Conservation (phyloP, 2,888 invertebrate species). For the Drosophila parthenogenetica region DNA sequence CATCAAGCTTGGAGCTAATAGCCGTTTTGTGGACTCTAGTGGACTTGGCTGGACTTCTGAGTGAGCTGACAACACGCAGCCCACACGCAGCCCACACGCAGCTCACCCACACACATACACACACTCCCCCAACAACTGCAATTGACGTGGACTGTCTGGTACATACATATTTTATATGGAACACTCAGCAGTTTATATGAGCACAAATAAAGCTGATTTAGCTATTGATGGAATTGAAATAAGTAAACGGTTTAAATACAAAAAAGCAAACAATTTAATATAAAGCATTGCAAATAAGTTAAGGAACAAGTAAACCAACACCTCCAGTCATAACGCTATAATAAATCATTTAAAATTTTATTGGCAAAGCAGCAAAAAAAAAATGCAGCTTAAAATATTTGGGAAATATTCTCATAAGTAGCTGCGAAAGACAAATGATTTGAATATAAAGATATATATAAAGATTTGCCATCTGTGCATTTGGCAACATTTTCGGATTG, state of each 20-base stretch:
- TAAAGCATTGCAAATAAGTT: not conserved
- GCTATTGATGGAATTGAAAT: conserved; percentile 3
- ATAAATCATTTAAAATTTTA: conserved; percentile 1
- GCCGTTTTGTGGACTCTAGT: conserved; percentile 70
- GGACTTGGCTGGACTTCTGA: conserved; percentile 14
- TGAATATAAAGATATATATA: not conserved
- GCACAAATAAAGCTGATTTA: conserved; percentile 18
- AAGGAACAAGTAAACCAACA: not conserved
- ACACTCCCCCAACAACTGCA: conserved; percentile 58
- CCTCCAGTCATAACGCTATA: no score
- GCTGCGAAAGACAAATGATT: conserved; percentile 2
- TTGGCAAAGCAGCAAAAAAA: not conserved
- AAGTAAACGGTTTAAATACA: not conserved
- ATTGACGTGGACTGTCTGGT: conserved; percentile 39
- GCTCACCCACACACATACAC: conserved; percentile 18
- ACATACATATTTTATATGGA: conserved; percentile 48
- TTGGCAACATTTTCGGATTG: not conserved
- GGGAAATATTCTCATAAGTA: not conserved
- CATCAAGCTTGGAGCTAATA: conserved; percentile 60
- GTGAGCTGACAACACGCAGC: conserved; percentile 30
- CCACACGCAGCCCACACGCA: conserved; percentile 11
- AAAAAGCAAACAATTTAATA: not conserved
- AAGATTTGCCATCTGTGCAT: not conserved
- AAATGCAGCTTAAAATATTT: not conserved
- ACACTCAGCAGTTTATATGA: conserved; percentile 18